A percentile compares a stretch with the other conserved stretches of the same genome.
Conservation (phyloP, 2,797 vertebrate genomes). For the Sebastes melanostomus region DNA sequence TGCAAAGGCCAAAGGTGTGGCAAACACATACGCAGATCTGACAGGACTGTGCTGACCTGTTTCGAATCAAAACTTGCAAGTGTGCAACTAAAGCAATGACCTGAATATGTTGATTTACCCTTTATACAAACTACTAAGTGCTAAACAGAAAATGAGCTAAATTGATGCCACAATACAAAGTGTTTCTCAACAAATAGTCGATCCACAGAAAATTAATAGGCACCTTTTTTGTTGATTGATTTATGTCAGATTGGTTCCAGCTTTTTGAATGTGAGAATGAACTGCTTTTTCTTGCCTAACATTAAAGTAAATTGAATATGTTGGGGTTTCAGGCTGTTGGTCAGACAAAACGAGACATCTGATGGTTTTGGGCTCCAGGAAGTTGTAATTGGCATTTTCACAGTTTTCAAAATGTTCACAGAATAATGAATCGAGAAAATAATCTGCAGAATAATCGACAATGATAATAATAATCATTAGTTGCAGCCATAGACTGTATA, state of each 20-base stretch:
- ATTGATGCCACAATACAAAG: not conserved
- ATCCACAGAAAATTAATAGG: not conserved
- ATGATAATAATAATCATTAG: no score
- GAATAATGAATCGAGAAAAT: no score
- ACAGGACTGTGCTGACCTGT: conserved; percentile 3
- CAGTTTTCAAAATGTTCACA: no score
- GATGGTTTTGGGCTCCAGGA: no score
- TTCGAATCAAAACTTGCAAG: conserved; percentile 7
- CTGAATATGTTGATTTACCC: not conserved
- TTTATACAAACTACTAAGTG: not conserved
- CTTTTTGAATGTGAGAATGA: not conserved
- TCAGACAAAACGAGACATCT: no score
- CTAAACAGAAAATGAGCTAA: not conserved
- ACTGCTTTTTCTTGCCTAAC: not conserved
- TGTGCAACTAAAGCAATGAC: conserved; percentile 2
- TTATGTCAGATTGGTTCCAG: not conserved
- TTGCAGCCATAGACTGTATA: no score
- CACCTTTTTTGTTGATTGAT: not conserved
- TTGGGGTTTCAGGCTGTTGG: no score
- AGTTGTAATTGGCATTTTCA: no score
- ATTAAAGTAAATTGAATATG: not conserved
- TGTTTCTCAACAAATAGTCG: not conserved
- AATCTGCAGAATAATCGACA: no score
- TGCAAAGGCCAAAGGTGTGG: conserved; percentile 18
- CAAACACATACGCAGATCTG: conserved; percentile 5